Evolutionary conservation across 2,888 invertebrate species (phyloP), one percentile per base, ranked within the genome.

Genomic region (Listrodromus nycthemerus): DNA sequence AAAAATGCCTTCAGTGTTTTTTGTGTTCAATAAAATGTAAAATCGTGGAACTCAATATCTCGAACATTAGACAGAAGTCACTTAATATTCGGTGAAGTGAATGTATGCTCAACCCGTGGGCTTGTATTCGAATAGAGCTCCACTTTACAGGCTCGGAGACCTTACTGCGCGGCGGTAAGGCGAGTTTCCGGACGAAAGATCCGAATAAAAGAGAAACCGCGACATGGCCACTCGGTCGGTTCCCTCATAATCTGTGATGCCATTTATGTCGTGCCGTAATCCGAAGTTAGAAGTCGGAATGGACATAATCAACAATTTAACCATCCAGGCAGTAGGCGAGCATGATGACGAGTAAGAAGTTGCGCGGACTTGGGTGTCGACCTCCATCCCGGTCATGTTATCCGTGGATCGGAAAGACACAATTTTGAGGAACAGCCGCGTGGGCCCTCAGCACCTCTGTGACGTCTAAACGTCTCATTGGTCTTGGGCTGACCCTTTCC

Each of bases 271-370:
- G 85, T 83, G 82, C 76, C 84, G 85, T 90, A 91, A 90, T 89
- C 89, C 87, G 83, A 86, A 89, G 91, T 92, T 90, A 89, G 88
- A 89, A 88, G 88, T 89, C 88, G 91, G 93, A 92, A 93, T 92
- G 93, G 93, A 93, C 93, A 93, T 93, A 93, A 93, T 93, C 93
- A 93, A 93, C 92, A 92, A 93, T 92, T 93, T 91, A 92, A 92
- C 92, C 91, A 92, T 91, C 89, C 88, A 82, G n/a, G 76, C 74
- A 90, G 19, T 83, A 90, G 92, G 91, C 70, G 74, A 76, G 30
- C 87, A 91, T 86, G 76, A 85, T 19, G 67, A n/a, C 16, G 30
- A 86, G 75, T 76, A 75, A 70, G 84, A 83, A 80, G 75, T 70
- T n/a, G 19, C 70, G 16, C 50, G 3, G 66, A 73, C 82, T 30